Evolutionary conservation across 2,113 vertebrate genomes (phyloP).

Genomic region (Madoqua kirkii): DNA sequence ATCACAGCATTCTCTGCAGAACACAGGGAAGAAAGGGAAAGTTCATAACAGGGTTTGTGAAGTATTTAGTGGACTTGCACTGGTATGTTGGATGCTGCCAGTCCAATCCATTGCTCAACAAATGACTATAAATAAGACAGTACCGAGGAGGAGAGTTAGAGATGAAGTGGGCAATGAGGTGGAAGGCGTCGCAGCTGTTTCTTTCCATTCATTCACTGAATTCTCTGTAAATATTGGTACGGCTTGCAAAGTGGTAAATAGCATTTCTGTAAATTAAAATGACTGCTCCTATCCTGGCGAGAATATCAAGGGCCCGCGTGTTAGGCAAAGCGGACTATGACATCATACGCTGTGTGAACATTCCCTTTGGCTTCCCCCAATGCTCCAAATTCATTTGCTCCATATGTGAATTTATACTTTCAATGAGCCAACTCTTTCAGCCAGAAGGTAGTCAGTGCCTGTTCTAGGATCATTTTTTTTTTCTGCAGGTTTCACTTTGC

Average conservation of each 20-base stretch:
- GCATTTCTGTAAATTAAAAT: conserved; percentile 40
- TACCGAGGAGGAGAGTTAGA: background rate
- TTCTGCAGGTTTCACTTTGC: conserved; percentile 68
- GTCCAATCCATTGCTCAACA: background rate
- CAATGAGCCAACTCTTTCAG: conserved; percentile 53
- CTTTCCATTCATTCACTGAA: conserved; percentile 56
- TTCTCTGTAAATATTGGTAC: conserved; percentile 67
- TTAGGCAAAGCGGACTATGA: background rate
- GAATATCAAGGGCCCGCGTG: background rate
- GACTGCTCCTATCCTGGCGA: conserved; percentile 34
- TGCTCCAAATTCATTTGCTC: background rate
- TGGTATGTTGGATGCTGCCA: background rate
- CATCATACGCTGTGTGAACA: accelerated
- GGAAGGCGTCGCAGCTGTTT: conserved; percentile 64
- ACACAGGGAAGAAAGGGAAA: background rate
- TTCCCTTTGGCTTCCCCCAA: background rate
- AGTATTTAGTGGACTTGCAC: background rate
- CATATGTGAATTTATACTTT: background rate
- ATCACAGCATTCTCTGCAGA: background rate
- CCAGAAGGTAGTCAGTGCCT: conserved; percentile 54
- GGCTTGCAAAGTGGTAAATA: conserved; percentile 44
- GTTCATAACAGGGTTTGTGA: background rate
- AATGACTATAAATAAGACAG: conserved; percentile 13
- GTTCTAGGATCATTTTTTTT: conserved; percentile 57
- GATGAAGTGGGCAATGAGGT: conserved; percentile 56